A percentile compares a stretch with the other conserved stretches of the same genome.
phyloP scores from a whole-genome alignment of 2,888 invertebrate species.

The Cylindroiulus punctatus region DNA sequence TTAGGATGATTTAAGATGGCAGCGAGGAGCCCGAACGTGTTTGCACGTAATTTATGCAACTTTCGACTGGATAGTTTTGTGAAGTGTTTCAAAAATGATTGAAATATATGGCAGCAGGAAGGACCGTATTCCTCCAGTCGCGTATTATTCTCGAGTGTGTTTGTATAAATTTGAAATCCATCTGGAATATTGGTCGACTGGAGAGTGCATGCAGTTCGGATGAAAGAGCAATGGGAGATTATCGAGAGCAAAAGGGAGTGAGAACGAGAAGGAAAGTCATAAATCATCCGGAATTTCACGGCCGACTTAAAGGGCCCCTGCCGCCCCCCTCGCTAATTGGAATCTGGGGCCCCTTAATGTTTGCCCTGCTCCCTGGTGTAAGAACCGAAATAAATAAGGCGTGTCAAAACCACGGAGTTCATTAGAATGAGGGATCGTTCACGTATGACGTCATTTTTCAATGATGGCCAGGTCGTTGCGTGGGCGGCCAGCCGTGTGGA shows the following conservation, averaged over 20 bases:
- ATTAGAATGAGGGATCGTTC: neutral
- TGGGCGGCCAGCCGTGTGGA: no score
- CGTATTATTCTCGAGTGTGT: neutral
- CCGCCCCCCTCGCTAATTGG: neutral
- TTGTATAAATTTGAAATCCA: constrained; percentile 10
- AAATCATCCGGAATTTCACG: neutral
- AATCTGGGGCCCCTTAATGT: neutral
- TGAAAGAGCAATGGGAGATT: neutral
- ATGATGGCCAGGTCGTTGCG: neutral
- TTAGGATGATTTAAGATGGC: constrained; percentile 3
- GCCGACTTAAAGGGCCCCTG: neutral
- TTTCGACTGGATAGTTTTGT: neutral
- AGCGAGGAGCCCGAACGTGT: neutral
- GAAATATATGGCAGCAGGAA: neutral
- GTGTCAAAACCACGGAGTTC: neutral
- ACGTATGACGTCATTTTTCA: neutral
- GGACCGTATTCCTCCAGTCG: neutral
- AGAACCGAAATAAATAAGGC: neutral
- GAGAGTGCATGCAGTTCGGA: neutral
- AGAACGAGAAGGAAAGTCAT: neutral
- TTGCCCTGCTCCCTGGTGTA: neutral
- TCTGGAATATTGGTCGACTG: neutral
- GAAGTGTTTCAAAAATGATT: constrained; percentile 9
- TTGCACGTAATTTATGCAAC: neutral
- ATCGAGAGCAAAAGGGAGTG: neutral